Base-by-base conservation (phyloP, 1,140 invertebrate species). In the Heterodera schachtii region DNA sequence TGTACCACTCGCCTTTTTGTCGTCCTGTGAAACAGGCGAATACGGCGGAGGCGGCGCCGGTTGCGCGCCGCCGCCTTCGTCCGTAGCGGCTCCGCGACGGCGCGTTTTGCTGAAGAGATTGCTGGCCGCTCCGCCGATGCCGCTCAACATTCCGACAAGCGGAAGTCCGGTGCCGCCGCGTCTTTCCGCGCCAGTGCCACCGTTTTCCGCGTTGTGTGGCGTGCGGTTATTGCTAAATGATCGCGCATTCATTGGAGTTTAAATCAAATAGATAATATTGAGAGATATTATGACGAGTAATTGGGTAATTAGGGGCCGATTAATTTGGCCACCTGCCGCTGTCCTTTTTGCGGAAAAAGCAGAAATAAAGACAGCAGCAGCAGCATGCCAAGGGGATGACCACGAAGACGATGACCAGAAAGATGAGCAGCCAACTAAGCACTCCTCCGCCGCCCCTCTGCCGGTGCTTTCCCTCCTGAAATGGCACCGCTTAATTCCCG, bases 351-450 rank as follows among this genome's bases (percentile, higher is more conserved):
- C 73, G 43, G 64, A 83, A 86, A 57, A 81, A 86, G 19, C 85
- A 86, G 43, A 64, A 86, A 60, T 86, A 86, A 46, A 84, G 16
- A 52, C 84, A 86, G 78, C 86, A 85, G 74, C 85, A 86, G 73
- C 85, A 86, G 73, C 76, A 83, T 7, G 87, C 75, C 41, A 80
- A 41, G 8, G 85, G 86, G 60, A 86, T 85, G 31, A 86, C 52
- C 43, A 86, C 47, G 41, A 81, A 79, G 3, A 86, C 66, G 60
- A 87, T 41, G 16, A 44, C 85, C 31, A 86, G 11, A 47, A 67
- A 52, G 16, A 86, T 19, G 75, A 80, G 85, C 60, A 83, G 49
- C 9, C 83, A 84, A 69, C 83, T 84, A 5, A 73, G 66, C 3
- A 77, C 31, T 7, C 46, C 70, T 49, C 86, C 84, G 78, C 43